phyloP scores from a whole-genome alignment of 2,797 vertebrate species.

The Botia almorhae region DNA sequence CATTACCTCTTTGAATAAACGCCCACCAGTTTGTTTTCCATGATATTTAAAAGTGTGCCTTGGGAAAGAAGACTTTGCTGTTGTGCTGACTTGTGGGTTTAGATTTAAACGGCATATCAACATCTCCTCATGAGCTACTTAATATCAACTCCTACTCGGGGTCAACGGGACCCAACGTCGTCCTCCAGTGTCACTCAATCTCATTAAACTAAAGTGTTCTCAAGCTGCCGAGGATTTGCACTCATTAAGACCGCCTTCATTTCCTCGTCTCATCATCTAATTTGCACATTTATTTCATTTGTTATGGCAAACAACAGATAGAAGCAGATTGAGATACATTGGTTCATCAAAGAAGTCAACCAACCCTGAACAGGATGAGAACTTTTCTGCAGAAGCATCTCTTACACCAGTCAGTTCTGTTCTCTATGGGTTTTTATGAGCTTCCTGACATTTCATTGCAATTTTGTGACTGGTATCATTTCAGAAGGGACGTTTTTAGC shows the following conservation, averaged over 20 bases:
- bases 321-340: constrained; percentile 43
- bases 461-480: neutral
- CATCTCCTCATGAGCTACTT: too few species aligned
- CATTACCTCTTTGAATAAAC: constrained; percentile 46
- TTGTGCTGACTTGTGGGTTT: constrained; percentile 24
- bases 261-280: constrained; percentile 38
- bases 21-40: constrained; percentile 43
- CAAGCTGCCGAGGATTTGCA: neutral
- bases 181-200: neutral
- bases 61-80: constrained; percentile 24
- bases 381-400: neutral
- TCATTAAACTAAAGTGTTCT: constrained; percentile 20
- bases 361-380: constrained; percentile 31
- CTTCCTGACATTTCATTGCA: neutral
- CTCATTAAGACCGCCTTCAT: constrained; percentile 22
- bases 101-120: constrained; percentile 28
- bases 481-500: neutral
- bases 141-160: constrained; percentile 10
- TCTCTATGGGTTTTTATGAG: neutral
- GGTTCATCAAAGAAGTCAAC: constrained; percentile 37
- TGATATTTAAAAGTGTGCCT: constrained; percentile 41
- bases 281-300: constrained; percentile 46
- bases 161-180: constrained; percentile 7
- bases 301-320: constrained; percentile 39
- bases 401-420: neutral